Evolutionary conservation across 2,888 invertebrate species (phyloP).

Genomic region (Pristionchus arcanus): DNA sequence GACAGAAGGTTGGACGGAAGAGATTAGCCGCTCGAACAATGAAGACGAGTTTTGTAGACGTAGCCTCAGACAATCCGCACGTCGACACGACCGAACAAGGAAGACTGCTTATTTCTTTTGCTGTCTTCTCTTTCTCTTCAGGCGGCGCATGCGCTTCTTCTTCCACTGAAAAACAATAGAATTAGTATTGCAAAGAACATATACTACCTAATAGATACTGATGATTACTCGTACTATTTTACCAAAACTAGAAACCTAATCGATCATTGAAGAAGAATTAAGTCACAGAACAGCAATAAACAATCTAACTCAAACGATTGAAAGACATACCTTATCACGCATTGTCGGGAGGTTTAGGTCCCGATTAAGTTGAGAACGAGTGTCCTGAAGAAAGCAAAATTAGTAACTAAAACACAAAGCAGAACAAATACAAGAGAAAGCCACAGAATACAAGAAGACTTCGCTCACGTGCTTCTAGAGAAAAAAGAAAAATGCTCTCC

Average conservation of each 20-base stretch:
- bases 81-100: constrained; percentile 43
- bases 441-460: not conserved
- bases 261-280: not conserved
- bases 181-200: not conserved
- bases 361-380: constrained; percentile 46
- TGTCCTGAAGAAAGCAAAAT: constrained; percentile 10
- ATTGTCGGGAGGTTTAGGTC: constrained; percentile 51
- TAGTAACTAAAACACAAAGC: not conserved
- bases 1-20: constrained; percentile 37
- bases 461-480: not conserved
- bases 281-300: not conserved
- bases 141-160: constrained; percentile 79
- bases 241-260: not conserved
- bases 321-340: constrained; percentile 57
- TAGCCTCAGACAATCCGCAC: constrained; percentile 17
- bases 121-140: constrained; percentile 79
- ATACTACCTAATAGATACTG: not conserved
- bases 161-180: constrained; percentile 72
- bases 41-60: constrained; percentile 32
- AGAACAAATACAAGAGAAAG: not conserved
- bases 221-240: not conserved
- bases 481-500: constrained; percentile 9
- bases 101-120: constrained; percentile 72
- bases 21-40: constrained; percentile 26
- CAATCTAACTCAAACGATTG: not conserved